Conservation (phyloP, 2,113 vertebrate genomes). For the Osmerus mordax region DNA sequence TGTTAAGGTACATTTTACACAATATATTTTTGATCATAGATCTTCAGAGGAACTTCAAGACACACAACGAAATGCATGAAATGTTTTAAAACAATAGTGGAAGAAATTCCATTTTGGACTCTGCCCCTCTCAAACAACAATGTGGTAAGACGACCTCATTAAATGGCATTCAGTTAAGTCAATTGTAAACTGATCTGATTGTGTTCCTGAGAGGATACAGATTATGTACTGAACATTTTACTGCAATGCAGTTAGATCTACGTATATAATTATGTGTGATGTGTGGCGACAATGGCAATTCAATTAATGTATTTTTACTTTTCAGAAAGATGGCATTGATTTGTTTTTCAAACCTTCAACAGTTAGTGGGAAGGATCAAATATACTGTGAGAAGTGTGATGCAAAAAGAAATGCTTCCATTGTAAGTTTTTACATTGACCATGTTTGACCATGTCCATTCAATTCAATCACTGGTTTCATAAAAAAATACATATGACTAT, state of each 20-base stretch:
- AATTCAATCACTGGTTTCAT: background rate
- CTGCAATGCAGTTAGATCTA: too few species aligned
- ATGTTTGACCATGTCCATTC: background rate
- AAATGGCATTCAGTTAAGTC: background rate
- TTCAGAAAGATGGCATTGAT: constrained; percentile 38
- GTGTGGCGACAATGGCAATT: background rate
- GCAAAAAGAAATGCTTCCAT: constrained; percentile 49
- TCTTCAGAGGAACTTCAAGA: constrained; percentile 36
- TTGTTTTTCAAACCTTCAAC: constrained; percentile 29
- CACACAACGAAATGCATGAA: constrained; percentile 27
- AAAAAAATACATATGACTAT: background rate
- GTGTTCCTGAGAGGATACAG: too few species aligned
- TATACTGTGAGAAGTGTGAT: constrained; percentile 60
- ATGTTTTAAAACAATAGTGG: background rate
- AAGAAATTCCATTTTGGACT: constrained; percentile 29
- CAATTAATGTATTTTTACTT: background rate
- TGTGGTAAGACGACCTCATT: constrained; percentile 36
- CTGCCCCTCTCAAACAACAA: constrained; percentile 38
- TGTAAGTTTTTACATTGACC: constrained; percentile 49
- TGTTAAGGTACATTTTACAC: background rate
- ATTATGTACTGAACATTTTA: too few species aligned
- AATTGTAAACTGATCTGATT: too few species aligned
- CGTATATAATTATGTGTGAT: background rate
- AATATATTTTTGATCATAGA: constrained; percentile 23
- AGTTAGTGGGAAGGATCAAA: constrained; percentile 59